Conservation (phyloP, 2,797 vertebrate genomes). For the Calcarius lapponicus region DNA sequence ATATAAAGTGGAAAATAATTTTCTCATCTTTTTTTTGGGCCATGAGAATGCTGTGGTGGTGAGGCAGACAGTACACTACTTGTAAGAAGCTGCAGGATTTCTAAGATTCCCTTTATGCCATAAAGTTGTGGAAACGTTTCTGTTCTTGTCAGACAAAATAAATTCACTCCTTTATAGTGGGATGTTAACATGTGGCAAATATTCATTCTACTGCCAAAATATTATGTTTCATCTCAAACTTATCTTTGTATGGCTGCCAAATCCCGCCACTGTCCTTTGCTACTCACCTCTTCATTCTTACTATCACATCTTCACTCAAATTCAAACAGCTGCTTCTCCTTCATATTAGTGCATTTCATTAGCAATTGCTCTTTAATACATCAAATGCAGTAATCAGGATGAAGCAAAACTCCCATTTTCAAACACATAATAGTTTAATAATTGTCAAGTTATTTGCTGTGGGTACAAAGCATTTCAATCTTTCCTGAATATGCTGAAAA, state of each 20-base stretch:
- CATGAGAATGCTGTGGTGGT: neutral
- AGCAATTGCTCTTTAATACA: neutral
- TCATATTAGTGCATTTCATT: neutral
- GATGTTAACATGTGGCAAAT: neutral
- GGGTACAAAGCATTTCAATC: neutral
- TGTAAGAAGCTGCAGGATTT: neutral
- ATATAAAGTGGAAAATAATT: neutral
- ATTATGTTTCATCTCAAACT: neutral
- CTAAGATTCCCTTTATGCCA: neutral
- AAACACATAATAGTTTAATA: neutral
- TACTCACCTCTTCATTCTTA: neutral
- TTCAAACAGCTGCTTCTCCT: neutral
- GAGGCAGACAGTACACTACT: neutral
- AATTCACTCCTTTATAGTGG: neutral
- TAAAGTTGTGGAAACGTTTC: neutral
- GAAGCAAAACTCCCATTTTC: neutral
- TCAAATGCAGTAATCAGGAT: neutral
- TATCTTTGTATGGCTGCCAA: neutral
- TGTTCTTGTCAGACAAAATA: neutral
- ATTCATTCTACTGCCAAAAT: neutral
- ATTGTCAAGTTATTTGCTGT: neutral
- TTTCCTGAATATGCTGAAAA: neutral
- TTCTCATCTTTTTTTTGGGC: neutral
- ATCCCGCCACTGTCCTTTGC: neutral
- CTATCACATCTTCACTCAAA: neutral